Evolutionary conservation across 2,113 vertebrate genomes (phyloP), one percentile per base, ranked within the genome.

Genomic region (Malaclemys terrapin): DNA sequence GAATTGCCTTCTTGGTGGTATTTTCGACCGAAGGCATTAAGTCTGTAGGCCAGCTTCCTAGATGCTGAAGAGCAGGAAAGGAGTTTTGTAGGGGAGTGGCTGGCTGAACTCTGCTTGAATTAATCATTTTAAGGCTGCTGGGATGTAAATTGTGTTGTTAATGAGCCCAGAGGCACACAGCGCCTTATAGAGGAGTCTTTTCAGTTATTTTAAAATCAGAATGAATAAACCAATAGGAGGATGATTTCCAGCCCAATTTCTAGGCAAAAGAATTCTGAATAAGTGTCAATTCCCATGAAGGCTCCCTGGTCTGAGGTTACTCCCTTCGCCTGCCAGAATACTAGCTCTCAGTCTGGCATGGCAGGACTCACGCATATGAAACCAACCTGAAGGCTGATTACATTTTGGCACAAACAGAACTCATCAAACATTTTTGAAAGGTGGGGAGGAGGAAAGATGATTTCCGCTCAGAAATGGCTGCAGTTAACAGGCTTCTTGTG

Each of bases 401-500:
- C 1, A 0, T 42, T 76, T 47, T 27, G 80, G 65, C 29, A 50
- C 75, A 87, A 90, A 82, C 19, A 76, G 72, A 96, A 92, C 57
- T 75, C 24, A 54, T 69, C 27, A 78, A 76, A 24, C 42, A 76
- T 59, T 38, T 87, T 82, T 95, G 94, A 92, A 57, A 95, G 96
- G 86, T 90, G 86, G 50, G 82, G 45, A 78, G 85, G 89, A 90
- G 89, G 93, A 91, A 95, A 93, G 80, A 94, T 91, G 93, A 95
- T 94, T 97, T 91, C 80, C 83, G 82, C 87, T 90, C 84, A 91
- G 94, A 69, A 81, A 93, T 95, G 92, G 92, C 95, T 96, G 96
- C 57, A 4, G 82, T 91, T 94, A 89, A 84, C 90, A 96, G 1
- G 96, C 93, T 96, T 90, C 85, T 91, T 97, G 97, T 96, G 84